Conservation (phyloP, 2,888 invertebrate genomes). For the Resseliella maxima region DNA sequence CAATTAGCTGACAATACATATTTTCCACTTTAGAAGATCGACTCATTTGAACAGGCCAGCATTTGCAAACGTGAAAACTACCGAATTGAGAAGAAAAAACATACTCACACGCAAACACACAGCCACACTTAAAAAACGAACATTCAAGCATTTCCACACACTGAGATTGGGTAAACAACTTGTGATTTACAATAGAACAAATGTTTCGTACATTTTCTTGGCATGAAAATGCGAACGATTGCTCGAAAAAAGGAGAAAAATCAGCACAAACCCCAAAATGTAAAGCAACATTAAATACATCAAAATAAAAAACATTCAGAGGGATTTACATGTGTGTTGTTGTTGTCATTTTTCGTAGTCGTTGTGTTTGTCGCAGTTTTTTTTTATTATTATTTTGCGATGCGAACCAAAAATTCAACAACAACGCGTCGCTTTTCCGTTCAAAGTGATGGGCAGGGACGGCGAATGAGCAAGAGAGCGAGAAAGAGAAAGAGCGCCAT, state of each 20-base stretch:
- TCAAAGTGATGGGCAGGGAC: neutral
- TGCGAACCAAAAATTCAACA: no score
- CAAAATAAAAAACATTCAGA: neutral
- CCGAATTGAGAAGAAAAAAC: neutral
- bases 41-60: no score
- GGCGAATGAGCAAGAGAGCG: no score
- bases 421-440: neutral
- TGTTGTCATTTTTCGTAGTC: neutral
- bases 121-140: neutral
- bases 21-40: no score
- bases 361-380: neutral
- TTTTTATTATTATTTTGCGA: no score
- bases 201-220: conserved; percentile 51
- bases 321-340: neutral
- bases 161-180: conserved; percentile 41
- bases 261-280: neutral
- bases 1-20: no score
- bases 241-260: neutral
- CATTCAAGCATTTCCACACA: neutral
- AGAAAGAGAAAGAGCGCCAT: no score
- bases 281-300: neutral
- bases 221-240: neutral
- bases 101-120: neutral
- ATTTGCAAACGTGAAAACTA: no score
- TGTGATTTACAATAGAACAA: conserved; percentile 51